Evolutionary conservation across 2,888 invertebrate species (phyloP).

Genomic region (Apamea monoglypha): DNA sequence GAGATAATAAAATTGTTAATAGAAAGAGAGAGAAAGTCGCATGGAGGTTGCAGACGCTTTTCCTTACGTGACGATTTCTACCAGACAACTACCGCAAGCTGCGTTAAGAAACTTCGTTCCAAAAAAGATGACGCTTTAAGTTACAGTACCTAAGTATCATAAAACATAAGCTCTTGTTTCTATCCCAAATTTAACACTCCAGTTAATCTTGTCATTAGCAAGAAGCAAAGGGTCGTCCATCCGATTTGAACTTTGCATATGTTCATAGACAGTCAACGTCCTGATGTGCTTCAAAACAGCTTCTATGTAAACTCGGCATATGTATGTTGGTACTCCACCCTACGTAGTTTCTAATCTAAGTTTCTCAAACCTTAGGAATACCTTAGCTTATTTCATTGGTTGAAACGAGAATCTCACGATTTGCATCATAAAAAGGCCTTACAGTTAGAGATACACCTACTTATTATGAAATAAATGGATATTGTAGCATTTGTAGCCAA

Average conservation of each 20-base stretch:
- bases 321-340: background rate
- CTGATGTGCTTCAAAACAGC: constrained; percentile 21
- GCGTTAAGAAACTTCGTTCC: background rate
- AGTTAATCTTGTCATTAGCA: constrained; percentile 11
- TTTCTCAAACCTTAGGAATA: background rate
- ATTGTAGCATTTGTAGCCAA: no score
- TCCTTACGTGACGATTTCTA: background rate
- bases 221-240: constrained; percentile 21
- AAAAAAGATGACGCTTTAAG: background rate
- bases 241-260: constrained; percentile 26
- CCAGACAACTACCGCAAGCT: background rate
- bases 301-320: constrained; percentile 16
- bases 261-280: constrained; percentile 39
- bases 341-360: background rate
- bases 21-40: background rate
- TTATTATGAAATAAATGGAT: no score
- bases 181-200: background rate
- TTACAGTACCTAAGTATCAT: background rate
- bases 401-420: background rate
- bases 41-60: no score
- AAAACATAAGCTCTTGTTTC: background rate
- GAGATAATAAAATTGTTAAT: no score
- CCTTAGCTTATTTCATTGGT: background rate
- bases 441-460: no score
- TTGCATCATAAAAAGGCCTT: no score